Evolutionary conservation across 2,797 vertebrate genomes (phyloP).

Genomic region (Agapornis canus): DNA sequence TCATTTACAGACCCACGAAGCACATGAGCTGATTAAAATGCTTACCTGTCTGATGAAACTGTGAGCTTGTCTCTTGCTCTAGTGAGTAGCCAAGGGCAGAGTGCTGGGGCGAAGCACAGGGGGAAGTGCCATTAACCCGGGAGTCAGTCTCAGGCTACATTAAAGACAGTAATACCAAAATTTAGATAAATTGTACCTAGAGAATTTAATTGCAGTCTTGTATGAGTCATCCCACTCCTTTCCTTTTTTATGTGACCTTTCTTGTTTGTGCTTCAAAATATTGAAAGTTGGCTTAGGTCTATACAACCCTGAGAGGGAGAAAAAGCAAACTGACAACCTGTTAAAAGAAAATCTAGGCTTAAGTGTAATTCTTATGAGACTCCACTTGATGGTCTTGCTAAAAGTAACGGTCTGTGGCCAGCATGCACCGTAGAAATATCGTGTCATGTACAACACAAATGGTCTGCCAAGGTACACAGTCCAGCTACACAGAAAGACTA

Average conservation of each 20-base stretch:
- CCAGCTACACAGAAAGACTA: not conserved
- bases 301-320: fast-evolving
- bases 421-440: not conserved
- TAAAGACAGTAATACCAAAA: not conserved
- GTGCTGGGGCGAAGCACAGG: conserved; percentile 79
- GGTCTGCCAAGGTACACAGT: not conserved
- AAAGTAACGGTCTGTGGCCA: not conserved
- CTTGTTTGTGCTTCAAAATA: not conserved
- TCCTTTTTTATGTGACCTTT: not conserved
- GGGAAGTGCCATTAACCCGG: conserved; percentile 87
- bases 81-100: conserved; percentile 68
- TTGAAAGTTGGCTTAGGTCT: not conserved
- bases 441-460: not conserved
- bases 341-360: not conserved
- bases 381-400: not conserved
- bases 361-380: not conserved
- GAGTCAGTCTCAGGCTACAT: conserved; percentile 87
- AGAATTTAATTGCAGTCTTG: not conserved
- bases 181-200: not conserved
- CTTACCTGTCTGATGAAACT: conserved; percentile 87
- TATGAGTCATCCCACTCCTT: not conserved
- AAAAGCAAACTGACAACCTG: not conserved
- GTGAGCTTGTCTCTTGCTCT: conserved; percentile 80
- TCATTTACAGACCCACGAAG: not conserved
- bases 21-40: not conserved